Percentiles rank a stretch among this genome's conserved stretches.
phyloP scores from a whole-genome alignment of 1,140 invertebrate genomes.

The Cryptotermes secundus region DNA sequence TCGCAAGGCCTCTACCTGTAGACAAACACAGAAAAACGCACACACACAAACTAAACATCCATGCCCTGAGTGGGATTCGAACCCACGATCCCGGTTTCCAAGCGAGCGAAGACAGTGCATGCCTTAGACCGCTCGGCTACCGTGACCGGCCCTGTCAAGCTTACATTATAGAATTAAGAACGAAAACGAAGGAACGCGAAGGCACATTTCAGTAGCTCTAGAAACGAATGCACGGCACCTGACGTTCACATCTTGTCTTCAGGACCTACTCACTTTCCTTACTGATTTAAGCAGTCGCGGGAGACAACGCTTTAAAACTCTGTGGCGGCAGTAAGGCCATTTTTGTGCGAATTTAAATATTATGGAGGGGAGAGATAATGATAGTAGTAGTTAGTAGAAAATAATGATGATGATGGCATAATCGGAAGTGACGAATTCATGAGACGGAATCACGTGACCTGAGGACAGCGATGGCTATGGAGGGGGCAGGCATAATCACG shows the following conservation, averaged over 20 bases:
- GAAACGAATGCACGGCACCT: too few species aligned
- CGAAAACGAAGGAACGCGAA: too few species aligned
- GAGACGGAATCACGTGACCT: not conserved
- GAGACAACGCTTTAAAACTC: not conserved
- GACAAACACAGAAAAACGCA: too few species aligned
- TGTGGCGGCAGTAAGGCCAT: not conserved
- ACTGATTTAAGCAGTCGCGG: not conserved
- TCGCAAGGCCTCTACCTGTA: too few species aligned
- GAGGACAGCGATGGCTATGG: not conserved
- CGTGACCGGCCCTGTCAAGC: too few species aligned
- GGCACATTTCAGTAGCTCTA: too few species aligned
- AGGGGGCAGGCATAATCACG: not conserved
- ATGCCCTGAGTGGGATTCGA: too few species aligned
- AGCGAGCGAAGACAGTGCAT: too few species aligned
- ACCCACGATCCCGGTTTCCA: too few species aligned
- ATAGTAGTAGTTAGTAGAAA: not conserved
- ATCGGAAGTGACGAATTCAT: constrained; percentile 6
- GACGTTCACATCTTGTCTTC: not conserved
- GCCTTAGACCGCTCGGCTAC: too few species aligned
- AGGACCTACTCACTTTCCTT: not conserved
- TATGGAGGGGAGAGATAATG: not conserved
- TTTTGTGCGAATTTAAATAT: not conserved
- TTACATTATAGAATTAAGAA: too few species aligned
- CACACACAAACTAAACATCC: too few species aligned
- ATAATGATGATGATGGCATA: not conserved